Evolutionary conservation across 2,888 invertebrate genomes (phyloP), one percentile per base, ranked within the genome.

Genomic region (Margaritifera margaritifera): DNA sequence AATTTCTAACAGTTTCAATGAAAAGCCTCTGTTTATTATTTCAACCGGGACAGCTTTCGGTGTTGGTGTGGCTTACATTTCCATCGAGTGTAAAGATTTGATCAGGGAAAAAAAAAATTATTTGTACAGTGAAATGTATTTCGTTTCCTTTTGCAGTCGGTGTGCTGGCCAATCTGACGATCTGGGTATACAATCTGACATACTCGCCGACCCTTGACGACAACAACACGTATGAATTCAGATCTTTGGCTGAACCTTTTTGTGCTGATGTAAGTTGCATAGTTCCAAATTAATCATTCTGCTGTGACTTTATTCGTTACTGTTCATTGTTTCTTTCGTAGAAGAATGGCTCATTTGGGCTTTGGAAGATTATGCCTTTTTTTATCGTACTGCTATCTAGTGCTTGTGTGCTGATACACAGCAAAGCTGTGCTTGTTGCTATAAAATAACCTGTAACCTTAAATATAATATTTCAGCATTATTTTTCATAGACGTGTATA

Each of bases 111-210:
- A n/a, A 18, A 54, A 5, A 11, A 24, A 22, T 25, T 11, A 25
- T 22, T 63, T 4, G 18, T 54, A 18, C 24, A 0, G 8, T 27
- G 52, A 24, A 25, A 54, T 27, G 11, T 54, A n/a, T 51, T 20
- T 51, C 54, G 57, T 22, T 59, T 22, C 50, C 25, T 24, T 27
- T 70, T 76, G 27, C 67, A 81, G 80, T 78, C 64, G 80, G 78
- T 50, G 78, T 78, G 42, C 25, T 79, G 42, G 75, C 75, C 25
- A 81, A 81, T 56, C 56, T 81, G 51, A 74, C 78, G 6, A 70
- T 79, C 2, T 74, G 77, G 73, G 80, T 81, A 20, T 79, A 77
- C 62, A 81, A 81, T 57, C 54, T 81, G 50, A 69, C 79, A 2
- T 81, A 79, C 67, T 72, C 70, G 4, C 61, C 58, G 55, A 68